Evolutionary conservation across 2,888 invertebrate species (phyloP).

Genomic region (Sepiola atlantica): DNA sequence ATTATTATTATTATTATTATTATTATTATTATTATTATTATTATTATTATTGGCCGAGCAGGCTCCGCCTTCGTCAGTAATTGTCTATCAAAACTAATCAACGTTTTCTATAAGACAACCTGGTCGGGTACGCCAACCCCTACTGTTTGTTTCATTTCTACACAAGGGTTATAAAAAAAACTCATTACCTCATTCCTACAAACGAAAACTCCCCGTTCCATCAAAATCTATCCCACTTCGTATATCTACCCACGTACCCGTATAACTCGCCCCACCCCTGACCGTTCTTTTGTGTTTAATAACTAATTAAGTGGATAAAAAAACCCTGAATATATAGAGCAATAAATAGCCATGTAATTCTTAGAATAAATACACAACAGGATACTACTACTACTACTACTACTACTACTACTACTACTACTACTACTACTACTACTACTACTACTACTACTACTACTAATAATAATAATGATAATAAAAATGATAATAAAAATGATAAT

Average conservation of each 20-base stretch:
- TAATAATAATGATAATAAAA: not conserved
- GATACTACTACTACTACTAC: too few relatives aligned
- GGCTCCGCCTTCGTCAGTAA: not conserved
- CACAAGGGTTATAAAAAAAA: not conserved
- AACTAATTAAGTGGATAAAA: not conserved
- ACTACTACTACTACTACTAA: not conserved
- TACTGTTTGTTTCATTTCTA: not conserved
- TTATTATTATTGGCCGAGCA: not conserved
- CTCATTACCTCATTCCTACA: not conserved
- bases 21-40: not conserved
- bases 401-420: too few relatives aligned
- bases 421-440: too few relatives aligned
- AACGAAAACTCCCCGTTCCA: not conserved
- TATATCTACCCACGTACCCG: not conserved
- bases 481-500: too few relatives aligned
- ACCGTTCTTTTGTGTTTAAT: not conserved
- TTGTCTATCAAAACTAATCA: constrained; percentile 1
- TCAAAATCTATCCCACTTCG: not conserved
- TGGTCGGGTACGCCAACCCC: not conserved
- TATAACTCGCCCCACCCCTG: not conserved
- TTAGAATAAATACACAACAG: not conserved
- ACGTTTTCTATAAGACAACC: constrained; percentile 12
- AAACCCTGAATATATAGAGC: not conserved
- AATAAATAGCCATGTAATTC: not conserved
- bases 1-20: too few relatives aligned